Conservation (phyloP, 1,140 invertebrate genomes). For the Hetaerina americana region DNA sequence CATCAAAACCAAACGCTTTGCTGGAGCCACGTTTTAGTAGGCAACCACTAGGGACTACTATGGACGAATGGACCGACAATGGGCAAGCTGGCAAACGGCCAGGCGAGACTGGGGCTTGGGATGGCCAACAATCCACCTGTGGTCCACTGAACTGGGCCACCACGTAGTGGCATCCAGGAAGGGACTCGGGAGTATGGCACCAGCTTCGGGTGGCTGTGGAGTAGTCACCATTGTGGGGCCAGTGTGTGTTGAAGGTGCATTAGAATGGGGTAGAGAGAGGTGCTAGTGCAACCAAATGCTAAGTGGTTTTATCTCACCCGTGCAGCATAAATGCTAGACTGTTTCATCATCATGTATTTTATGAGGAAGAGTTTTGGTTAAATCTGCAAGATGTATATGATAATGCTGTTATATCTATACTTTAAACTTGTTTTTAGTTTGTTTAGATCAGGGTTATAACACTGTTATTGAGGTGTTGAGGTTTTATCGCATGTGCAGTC, state of each 20-base stretch:
- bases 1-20: conserved; percentile 9
- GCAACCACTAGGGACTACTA: conserved; percentile 16
- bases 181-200: neutral
- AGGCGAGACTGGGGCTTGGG: conserved; percentile 2
- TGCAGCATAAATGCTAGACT: conserved; percentile 16
- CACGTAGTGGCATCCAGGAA: neutral
- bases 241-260: neutral
- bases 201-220: neutral
- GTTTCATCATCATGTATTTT: conserved; percentile 16
- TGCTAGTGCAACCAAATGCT: conserved; percentile 17
- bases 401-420: conserved; percentile 18
- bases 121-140: neutral
- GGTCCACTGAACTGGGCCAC: too few species aligned
- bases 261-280: conserved; percentile 5
- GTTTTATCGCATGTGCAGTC: neutral
- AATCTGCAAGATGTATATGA: conserved; percentile 20
- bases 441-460: conserved; percentile 16
- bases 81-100: neutral
- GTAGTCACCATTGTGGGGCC: neutral
- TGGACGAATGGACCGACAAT: conserved; percentile 8
- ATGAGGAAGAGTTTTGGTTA: conserved; percentile 16
- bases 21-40: conserved; percentile 19
- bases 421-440: conserved; percentile 18
- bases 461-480: conserved; percentile 11
- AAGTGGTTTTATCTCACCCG: conserved; percentile 10